Percentiles rank a stretch among this genome's conserved stretches.
Conservation (phyloP, 1,140 invertebrate genomes). For the Luehdorfia chinensis region DNA sequence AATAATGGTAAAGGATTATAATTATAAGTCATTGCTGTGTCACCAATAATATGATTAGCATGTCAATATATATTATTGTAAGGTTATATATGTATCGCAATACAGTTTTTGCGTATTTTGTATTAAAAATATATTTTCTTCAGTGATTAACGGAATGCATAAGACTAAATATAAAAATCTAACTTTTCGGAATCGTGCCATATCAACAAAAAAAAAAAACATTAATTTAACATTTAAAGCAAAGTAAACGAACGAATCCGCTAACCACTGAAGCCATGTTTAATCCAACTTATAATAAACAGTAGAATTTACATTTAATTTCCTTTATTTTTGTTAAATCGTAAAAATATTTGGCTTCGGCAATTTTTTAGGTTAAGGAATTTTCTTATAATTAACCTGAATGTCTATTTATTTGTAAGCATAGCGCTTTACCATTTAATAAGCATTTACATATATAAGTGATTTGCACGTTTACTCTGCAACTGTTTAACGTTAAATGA, state of each 20-base stretch:
- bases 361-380: constrained; percentile 62
- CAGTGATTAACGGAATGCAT: constrained; percentile 57
- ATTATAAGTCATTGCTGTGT: constrained; percentile 72
- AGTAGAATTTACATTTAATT: constrained; percentile 14
- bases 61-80: constrained; percentile 61
- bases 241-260: constrained; percentile 33
- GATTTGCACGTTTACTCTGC: constrained; percentile 69
- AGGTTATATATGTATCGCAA: constrained; percentile 40
- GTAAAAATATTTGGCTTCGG: constrained; percentile 42
- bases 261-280: constrained; percentile 51
- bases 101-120: constrained; percentile 41
- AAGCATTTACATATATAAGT: constrained; percentile 58
- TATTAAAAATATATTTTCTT: constrained; percentile 29
- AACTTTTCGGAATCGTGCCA: constrained; percentile 65
- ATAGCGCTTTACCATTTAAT: constrained; percentile 61
- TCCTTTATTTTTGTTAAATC: constrained; percentile 21
- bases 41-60: constrained; percentile 74
- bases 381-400: constrained; percentile 67
- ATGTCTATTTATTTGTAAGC: constrained; percentile 73
- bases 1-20: constrained; percentile 62
- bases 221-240: constrained; percentile 35
- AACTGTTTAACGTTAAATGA: constrained; percentile 58
- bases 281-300: constrained; percentile 7
- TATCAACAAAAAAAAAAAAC: constrained; percentile 56
- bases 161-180: constrained; percentile 29